Conservation (phyloP, 2,113 vertebrate species). For the Neomonachus schauinslandi region DNA sequence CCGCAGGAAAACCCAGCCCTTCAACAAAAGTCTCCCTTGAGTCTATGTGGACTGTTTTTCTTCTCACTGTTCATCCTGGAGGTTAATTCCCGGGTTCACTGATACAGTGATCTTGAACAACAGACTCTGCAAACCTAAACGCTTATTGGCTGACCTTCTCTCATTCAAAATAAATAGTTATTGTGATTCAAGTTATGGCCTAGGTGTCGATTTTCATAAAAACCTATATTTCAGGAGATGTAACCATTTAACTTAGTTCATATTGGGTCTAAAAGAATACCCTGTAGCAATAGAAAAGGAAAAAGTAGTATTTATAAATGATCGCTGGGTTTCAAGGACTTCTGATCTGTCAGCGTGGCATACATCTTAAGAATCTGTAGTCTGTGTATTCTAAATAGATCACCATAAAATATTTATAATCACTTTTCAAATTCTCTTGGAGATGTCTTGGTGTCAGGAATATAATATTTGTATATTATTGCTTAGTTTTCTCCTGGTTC, state of each 20-base stretch:
- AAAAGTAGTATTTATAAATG: background rate
- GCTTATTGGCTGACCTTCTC: background rate
- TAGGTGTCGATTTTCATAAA: background rate
- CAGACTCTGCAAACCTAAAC: background rate
- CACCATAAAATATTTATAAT: background rate
- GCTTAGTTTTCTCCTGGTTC: background rate
- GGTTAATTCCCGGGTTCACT: slow-evolving; percentile 41
- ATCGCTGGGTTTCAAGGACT: background rate
- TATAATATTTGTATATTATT: background rate
- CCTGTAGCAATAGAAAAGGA: background rate
- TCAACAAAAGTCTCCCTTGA: slow-evolving; percentile 77
- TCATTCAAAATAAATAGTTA: background rate
- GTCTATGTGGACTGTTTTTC: background rate
- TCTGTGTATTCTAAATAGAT: background rate
- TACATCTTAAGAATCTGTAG: background rate
- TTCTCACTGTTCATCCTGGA: slow-evolving; percentile 40
- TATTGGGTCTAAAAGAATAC: background rate
- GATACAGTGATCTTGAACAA: background rate
- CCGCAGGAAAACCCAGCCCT: slow-evolving; percentile 42
- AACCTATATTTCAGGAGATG: background rate
- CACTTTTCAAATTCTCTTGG: background rate
- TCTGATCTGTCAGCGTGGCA: background rate
- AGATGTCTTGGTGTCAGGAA: background rate
- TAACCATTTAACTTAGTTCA: background rate
- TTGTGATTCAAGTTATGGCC: background rate